Evolutionary conservation across 1,140 invertebrate genomes (phyloP), one percentile per base, ranked within the genome.

Genomic region (Harpegnathos saltator): DNA sequence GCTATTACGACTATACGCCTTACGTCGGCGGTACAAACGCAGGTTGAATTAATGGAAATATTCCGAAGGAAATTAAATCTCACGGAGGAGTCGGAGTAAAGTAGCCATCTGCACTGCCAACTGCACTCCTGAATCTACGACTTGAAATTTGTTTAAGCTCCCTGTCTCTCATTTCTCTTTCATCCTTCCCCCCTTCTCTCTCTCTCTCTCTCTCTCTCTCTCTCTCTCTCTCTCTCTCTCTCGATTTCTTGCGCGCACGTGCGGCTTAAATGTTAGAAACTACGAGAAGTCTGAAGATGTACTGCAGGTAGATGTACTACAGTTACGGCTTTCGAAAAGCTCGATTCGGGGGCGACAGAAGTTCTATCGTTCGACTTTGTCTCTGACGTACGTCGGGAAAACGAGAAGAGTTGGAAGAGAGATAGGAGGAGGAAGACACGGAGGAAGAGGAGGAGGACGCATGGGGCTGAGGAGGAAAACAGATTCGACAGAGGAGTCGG

Each of bases 291-390:
- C 11, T 12, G 19, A 26, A 38, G 44, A 33, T 29, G 15, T 29
- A 29, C 29, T 22, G 22, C 14, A 22, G 14, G 33, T 50, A 38
- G 1, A 61, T 66, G 44, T 3, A 33, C 14, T n/a, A 26, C 19
- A 66, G 24, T 14, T 66, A n/a, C 24, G 26, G 26, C 61, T 38
- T 19, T 77, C 73, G 61, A 54, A 77, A 65, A 77, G 61, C 63
- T 77, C 61, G n/a, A 66, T 62, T 56, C 24, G n/a, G n/a, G n/a
- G n/a, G 12, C 56, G 72, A 74, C 58, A 62, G 38, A 19, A 77
- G 26, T 66, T 54, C 52, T 52, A 48, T 77, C 71, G 54, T 19
- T 44, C 71, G 71, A 48, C 33, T 33, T 59, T 5, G 29, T 33
- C 73, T 33, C 19, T 22, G 19, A 77, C 61, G 59, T 75, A 44